Evolutionary conservation across 2,797 vertebrate species (phyloP), one percentile per base, ranked within the genome.

Genomic region (Moxostoma hubbsi): DNA sequence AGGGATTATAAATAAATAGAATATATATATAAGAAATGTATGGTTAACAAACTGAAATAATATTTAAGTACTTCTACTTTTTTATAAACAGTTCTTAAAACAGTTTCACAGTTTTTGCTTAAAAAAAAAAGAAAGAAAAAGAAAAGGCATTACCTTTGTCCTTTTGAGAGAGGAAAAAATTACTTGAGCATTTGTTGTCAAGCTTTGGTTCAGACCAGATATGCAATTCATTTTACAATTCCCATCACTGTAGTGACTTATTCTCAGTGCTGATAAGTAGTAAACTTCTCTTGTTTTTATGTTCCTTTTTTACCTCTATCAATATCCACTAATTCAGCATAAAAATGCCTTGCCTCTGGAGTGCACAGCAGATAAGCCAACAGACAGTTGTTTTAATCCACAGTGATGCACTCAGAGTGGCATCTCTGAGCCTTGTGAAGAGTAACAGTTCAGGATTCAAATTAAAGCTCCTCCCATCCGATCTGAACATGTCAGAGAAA

Each of bases 361-460:
- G 53, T 57, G 78, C 45, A 18, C 59, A 55, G 84, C 75, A 50
- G 65, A 77, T 66, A 59, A 75, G 57, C 67, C 73, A 43, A 61
- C 13, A 66, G 65, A 63, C 76, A 79, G 68, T 66, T 82, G 75
- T 62, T 66, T 74, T 36, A 78, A 85, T 84, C 80, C 71, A 67
- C 24, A 67, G 79, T 69, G 69, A 79, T 83, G 59, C 64, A 73
- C 63, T 78, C 67, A 63, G 74, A 82, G 61, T n/a, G 68, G 45
- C 59, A 46, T 59, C 69, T 74, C 62, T 71, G 75, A 83, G 83
- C 72, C 51, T 76, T 18, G 50, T 64, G 75, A 84, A 77, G 57
- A 77, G 90, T 88, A 93, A 93, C 91, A 94, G 92, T 93, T 93
- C 91, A 84, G 86, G 71, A 89, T 86, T 88, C 89, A 87, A 91